Evolutionary conservation across 1,140 invertebrate species (phyloP), one percentile per base, ranked within the genome.

Genomic region (Formica exsecta): DNA sequence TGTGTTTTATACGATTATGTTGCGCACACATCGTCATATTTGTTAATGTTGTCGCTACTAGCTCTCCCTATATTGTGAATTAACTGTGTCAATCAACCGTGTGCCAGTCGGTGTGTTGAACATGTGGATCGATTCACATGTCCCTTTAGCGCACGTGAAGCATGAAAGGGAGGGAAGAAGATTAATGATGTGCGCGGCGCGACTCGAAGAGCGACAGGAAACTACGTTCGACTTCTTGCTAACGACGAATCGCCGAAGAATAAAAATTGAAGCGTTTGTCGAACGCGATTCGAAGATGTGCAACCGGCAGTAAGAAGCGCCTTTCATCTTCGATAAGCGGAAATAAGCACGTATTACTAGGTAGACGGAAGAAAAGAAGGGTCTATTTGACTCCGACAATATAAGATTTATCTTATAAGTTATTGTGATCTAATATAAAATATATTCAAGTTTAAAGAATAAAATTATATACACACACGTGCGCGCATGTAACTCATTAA

Each of bases 181-280:
- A 83, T 83, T 83, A 83, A 83, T 83, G 79, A 74, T 74, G 79
- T 38, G 68, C 79, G 54, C 68, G 54, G 41, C 48, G 48, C 48
- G 41, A 32, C 29, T 66, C 36, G 68, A 64, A 74, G 38, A 83
- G 79, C 68, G 71, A 74, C 68, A 74, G 79, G 79, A 83, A 74
- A 74, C 79, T 83, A 83, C 79, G 68, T 83, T 83, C 68, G 79
- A 83, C 68, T 83, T 74, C 68, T 83, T 83, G 79, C 54, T 83
- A 83, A 83, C 79, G 38, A 83, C n/a, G 76, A 54, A 80, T 62
- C 54, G 68, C 11, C 11, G 38, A 44, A 32, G 68, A 38, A 80
- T 80, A 80, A 61, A 83, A 83, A 57, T 74, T 61, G 79, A 83
- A 32, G 68, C 54, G 38, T 83, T 48, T 74, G 79, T 61, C 61